A percentile compares a stretch with the other conserved stretches of the same genome.
phyloP scores from a whole-genome alignment of 2,797 vertebrate genomes.

The Forpus xanthops region DNA sequence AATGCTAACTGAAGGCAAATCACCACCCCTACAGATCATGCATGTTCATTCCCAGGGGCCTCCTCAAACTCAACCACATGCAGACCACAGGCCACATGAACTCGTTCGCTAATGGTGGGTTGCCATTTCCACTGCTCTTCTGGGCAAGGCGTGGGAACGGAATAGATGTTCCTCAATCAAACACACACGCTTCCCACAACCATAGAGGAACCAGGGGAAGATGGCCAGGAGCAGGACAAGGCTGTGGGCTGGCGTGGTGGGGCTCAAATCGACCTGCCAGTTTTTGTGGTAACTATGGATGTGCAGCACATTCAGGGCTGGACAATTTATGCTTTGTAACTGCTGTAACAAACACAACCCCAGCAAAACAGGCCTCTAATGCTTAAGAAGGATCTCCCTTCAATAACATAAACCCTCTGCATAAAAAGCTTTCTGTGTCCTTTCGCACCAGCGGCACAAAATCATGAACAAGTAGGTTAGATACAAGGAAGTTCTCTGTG shows the following conservation, averaged over 20 bases:
- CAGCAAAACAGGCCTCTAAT: background rate
- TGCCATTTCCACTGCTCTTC: background rate
- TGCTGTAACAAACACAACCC: background rate
- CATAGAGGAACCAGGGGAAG: fast-evolving
- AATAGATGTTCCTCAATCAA: fast-evolving
- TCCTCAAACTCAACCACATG: background rate
- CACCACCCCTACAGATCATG: background rate
- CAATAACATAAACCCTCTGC: background rate
- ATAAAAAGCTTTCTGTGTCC: background rate
- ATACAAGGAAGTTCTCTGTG: background rate
- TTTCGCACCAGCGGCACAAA: background rate
- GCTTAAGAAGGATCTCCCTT: background rate
- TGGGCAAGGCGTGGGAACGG: fast-evolving
- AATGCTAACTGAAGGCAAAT: background rate
- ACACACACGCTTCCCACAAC: fast-evolving
- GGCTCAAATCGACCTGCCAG: fast-evolving
- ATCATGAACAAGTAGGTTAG: background rate
- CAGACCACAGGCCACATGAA: background rate
- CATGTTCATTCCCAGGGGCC: background rate
- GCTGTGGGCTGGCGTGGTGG: fast-evolving
- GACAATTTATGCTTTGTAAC: background rate
- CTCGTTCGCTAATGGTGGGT: background rate
- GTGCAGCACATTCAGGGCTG: fast-evolving
- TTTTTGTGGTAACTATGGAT: background rate
- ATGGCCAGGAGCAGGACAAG: fast-evolving